Evolutionary conservation across 1,140 invertebrate species (phyloP).

Genomic region (Meloidogyne exigua): DNA sequence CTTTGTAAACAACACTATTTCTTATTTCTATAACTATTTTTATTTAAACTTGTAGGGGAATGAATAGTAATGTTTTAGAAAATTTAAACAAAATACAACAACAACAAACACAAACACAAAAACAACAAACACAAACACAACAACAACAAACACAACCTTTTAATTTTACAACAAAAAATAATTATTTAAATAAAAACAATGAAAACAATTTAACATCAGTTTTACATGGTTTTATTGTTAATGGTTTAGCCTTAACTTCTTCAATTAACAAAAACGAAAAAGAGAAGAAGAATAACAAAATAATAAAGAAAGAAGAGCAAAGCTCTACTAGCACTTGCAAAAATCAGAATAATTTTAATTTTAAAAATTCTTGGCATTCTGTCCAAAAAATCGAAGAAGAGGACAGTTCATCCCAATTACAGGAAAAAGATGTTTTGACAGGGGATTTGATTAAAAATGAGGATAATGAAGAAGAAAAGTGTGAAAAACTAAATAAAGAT

Average conservation of each 20-base stretch:
- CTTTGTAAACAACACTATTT: too few species aligned
- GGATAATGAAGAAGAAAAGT: background rate
- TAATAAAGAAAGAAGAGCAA: background rate
- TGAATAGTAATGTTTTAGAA: too few species aligned
- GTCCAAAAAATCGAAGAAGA: background rate
- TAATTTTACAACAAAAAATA: background rate
- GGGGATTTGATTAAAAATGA: background rate
- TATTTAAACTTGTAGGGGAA: too few species aligned
- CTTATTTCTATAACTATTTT: too few species aligned
- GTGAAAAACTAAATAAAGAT: background rate
- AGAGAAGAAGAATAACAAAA: background rate
- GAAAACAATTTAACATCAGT: background rate
- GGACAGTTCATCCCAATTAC: background rate
- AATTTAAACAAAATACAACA: too few species aligned
- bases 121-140: background rate
- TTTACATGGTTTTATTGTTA: conserved; percentile 1
- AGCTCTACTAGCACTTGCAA: background rate
- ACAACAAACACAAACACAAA: too few species aligned
- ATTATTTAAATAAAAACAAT: background rate
- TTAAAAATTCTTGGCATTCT: background rate
- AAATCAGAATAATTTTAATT: background rate
- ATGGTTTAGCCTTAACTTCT: background rate
- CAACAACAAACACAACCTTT: background rate
- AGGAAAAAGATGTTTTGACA: background rate
- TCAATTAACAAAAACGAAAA: background rate